Evolutionary conservation across 2,888 invertebrate species (phyloP), one percentile per base, ranked within the genome.

Genomic region (Spatulosminthurus flaviceps): DNA sequence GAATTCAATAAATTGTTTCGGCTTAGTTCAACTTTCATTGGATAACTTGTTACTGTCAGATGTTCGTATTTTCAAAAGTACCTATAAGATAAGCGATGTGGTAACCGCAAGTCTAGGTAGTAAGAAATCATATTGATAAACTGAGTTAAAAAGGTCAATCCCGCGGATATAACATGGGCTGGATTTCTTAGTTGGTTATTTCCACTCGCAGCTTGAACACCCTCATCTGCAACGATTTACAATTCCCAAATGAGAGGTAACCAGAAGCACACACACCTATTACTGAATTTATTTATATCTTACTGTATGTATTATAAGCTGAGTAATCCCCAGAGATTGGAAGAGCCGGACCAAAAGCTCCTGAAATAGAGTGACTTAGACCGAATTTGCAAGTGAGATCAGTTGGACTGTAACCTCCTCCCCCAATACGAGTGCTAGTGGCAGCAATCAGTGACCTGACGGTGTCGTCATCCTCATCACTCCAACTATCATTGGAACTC

Each of bases 291-390:
- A 42, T 42, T 19, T 2, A 42, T 21, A n/a, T n/a, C 86, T 90
- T 89, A 92, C 95, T 91, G 93, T 93, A 95, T 82, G 92, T 89
- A 87, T 90, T 92, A 88, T 92, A 95, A 83, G 91, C 92, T 11
- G 93, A 91, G 87, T 94, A 95, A 88, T 96, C 95, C 0, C 95
- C 95, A 83, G 94, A 93, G 2, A 92, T 92, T 80, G 94, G 94
- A 83, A 95, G 88, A 85, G 93, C 92, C 0, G 96, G 94, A n/a
- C 93, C 93, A 51, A 94, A 88, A 73, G 87, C 87, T 73, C 88
- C 86, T 13, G 89, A 88, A 80, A 89, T 89, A 42, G 88, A 79
- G 67, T 84, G 80, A 28, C 82, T 79, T 24, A 76, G 77, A 28
- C 67, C 43, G n/a, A 69, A 67, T 42, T 29, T 71, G 24, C 26